Evolutionary conservation across 2,113 vertebrate species (phyloP), one percentile per base, ranked within the genome.

Genomic region (Jacana jacana): DNA sequence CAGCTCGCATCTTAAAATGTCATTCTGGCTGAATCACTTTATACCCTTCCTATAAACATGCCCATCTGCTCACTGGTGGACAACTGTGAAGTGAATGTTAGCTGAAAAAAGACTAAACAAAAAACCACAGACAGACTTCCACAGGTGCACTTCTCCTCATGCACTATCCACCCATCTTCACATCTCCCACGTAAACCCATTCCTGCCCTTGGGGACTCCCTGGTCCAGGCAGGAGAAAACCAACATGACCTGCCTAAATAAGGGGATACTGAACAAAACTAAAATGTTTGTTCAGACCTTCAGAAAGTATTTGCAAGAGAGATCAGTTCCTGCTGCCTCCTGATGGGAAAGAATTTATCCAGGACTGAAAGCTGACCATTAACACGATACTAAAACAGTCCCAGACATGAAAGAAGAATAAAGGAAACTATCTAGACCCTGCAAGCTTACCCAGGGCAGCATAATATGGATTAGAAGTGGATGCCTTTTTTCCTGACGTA

Each of bases 31-130:
- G 90, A 95, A 96, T 93, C 90, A 94, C 80, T 72, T 46, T 30
- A 84, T 57, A 84, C 17, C 49, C 88, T 75, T 69, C 68, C 73
- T 90, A 69, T 37, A 95, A 95, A 94, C 88, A 81, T 72, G 44
- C 37, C 80, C 95, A 96, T 96, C 92, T 97, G 96, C 92, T 97
- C 40, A 4, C 58, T 33, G 37, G 35, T 84, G 93, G 76, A 96
- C 92, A 96, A 95, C 77, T 93, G 81, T 39, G 17, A 86, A 81
- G 65, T 30, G 49, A 92, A 82, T 46, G 58, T 49, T 73, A 89
- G 84, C 46, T 69, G 55, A 81, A 88, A 64, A 95, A 95, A 94
- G 37, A 61, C 55, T 75, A 28, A 81, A 81, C 61, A 80, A 81
- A 90, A 81, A 90, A 93, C 2, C 0, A 0, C 27, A 89, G 81